Percentiles rank a stretch among this genome's conserved stretches.
phyloP scores from a whole-genome alignment of 2,797 vertebrate genomes.

The Heteromormyrus szaboi region DNA sequence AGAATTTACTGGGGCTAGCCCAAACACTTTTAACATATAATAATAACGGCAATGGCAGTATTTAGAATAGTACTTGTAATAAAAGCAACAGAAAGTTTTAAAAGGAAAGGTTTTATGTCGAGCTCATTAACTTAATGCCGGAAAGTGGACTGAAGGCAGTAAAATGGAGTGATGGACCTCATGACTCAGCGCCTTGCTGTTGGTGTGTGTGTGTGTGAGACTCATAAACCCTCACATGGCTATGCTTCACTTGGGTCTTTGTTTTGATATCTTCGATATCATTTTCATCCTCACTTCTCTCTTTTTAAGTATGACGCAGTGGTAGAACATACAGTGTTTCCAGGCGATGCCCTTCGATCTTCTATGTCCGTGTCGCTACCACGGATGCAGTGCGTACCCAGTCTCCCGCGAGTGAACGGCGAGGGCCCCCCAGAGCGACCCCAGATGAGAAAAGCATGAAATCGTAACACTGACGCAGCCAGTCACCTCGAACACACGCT shows the following conservation, averaged over 20 bases:
- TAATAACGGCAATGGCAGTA: constrained; percentile 45
- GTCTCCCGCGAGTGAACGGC: constrained; percentile 6
- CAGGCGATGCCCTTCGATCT: neutral
- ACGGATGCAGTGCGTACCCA: neutral
- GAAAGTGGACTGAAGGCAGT: constrained; percentile 23
- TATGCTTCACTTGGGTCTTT: neutral
- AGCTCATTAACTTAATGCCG: constrained; percentile 22
- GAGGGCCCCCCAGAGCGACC: constrained; percentile 38
- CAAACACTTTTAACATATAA: constrained; percentile 38
- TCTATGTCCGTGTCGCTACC: neutral
- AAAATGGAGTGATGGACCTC: neutral
- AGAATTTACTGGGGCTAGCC: constrained; percentile 44
- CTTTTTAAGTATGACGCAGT: constrained; percentile 3
- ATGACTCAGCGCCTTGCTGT: neutral
- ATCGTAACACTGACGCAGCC: constrained; percentile 35
- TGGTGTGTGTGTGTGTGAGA: constrained; percentile 24
- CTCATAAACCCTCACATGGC: constrained; percentile 48
- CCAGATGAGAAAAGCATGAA: constrained; percentile 34
- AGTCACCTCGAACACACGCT: constrained; percentile 29
- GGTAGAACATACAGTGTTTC: neutral
- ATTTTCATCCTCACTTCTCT: neutral
- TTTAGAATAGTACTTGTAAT: constrained; percentile 36
- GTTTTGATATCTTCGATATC: neutral
- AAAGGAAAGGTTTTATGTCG: constrained; percentile 11
- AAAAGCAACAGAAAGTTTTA: constrained; percentile 18